Conservation (phyloP, 2,888 invertebrate genomes). For the Julus scanicus region DNA sequence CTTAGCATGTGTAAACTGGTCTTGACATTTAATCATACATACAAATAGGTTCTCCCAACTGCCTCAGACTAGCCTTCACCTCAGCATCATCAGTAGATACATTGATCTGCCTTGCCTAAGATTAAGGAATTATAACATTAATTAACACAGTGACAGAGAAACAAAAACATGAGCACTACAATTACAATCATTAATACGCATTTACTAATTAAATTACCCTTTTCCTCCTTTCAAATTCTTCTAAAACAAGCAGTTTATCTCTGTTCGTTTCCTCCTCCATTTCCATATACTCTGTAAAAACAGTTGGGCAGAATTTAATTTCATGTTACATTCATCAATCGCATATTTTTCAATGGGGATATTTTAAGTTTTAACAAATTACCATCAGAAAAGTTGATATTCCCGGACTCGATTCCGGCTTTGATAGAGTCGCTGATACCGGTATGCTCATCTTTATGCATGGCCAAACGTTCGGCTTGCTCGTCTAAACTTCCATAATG, state of each 20-base stretch:
- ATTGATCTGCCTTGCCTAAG: constrained; percentile 84
- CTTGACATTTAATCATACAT: constrained; percentile 59
- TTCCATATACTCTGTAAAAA: constrained; percentile 79
- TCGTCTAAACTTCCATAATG: constrained; percentile 94
- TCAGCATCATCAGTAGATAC: constrained; percentile 98
- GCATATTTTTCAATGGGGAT: neutral
- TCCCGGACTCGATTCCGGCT: constrained; percentile 72
- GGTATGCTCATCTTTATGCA: constrained; percentile 71
- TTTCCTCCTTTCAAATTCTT: constrained; percentile 94
- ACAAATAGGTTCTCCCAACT: constrained; percentile 95
- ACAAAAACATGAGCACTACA: neutral
- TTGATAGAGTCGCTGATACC: constrained; percentile 66
- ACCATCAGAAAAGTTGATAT: constrained; percentile 74
- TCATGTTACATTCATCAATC: neutral
- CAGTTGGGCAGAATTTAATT: neutral
- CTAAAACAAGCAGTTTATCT: constrained; percentile 89
- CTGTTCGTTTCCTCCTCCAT: constrained; percentile 86
- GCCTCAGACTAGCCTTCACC: constrained; percentile 89
- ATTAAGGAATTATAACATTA: constrained; percentile 51
- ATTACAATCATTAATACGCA: neutral
- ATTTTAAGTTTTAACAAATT: neutral
- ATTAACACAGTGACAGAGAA: neutral
- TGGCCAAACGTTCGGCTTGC: constrained; percentile 74
- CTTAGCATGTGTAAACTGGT: neutral
- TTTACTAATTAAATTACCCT: constrained; percentile 71